Base-by-base conservation (phyloP, 30 jellyfish, hydroid and myxozoan genomes). In the Hydra vulgaris region DNA sequence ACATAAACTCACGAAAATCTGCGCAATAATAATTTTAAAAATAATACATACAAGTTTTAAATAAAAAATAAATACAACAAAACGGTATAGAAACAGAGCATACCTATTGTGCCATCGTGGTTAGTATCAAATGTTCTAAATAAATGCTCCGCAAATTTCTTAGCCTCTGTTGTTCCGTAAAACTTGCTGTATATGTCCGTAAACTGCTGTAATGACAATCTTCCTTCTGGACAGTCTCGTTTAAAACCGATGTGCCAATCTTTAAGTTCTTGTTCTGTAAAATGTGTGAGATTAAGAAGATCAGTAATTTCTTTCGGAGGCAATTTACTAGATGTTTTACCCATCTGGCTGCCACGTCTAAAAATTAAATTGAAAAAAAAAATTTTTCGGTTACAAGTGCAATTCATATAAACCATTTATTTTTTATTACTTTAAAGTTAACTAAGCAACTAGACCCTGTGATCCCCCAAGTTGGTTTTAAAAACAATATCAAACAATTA, bases 1-100 rank as follows among this genome's bases (percentile, higher is more conserved):
- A 90, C 25, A 90, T 86, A 83, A 90, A 90, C 67, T 90, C 97
- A 12, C 95, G 90, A 56, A 90, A 90, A 78, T 90, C 97, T 90
- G 61, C 12, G 8, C 61, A 12, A 40, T 5, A 40, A 40, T 40
- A 40, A 3, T 12, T 40, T 40, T 40, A 40, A 40, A 40, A 40
- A 40, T 12, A 3, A 40, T 3, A 5, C 12, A 12, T 40, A 40
- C 61, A 40, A 40, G 61, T 40, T 12, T 40, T 40, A 40, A 40
- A 40, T 3, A 40, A 40, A 40, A 5, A 40, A 40, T n/a, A n/a
- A n/a, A n/a, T n/a, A n/a, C n/a, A n/a, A n/a, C n/a, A n/a, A n/a
- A n/a, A n/a, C n/a, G n/a, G n/a, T n/a, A n/a, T n/a, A n/a, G n/a
- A n/a, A n/a, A n/a, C n/a, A n/a, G n/a, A 40, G 61, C 81, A 21